These are phyloP conservation scores for Anolis sagrei DNA, from an alignment of 2,113 vertebrate species.

Conservation along the genomic window DNA sequence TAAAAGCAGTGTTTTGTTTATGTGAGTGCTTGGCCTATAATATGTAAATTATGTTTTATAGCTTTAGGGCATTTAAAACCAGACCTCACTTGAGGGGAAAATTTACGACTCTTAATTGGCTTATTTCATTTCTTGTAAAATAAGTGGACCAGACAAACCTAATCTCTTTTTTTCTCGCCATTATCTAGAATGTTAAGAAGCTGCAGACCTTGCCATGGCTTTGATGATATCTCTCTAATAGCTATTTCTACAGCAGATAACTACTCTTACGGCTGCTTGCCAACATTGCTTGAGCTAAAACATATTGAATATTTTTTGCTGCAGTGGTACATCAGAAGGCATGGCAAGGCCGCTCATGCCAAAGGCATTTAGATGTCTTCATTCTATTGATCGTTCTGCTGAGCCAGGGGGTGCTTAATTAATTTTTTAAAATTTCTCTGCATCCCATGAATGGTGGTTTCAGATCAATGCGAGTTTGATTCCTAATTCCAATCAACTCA, in stretches of 20 bases:
- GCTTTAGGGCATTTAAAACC: not conserved
- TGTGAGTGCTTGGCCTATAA: not conserved
- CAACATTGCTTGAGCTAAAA: not conserved
- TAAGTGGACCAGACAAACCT: not conserved
- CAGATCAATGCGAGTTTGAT: constrained; percentile 57
- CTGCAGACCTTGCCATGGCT: not conserved
- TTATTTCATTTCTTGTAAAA: not conserved
- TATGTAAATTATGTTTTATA: constrained; percentile 1
- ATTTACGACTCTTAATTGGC: not conserved
- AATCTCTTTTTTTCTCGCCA: not conserved
- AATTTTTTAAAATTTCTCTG: constrained; percentile 50
- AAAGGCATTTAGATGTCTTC: constrained; percentile 38
- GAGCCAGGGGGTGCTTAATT: constrained; percentile 63
- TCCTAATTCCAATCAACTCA: constrained; percentile 40
- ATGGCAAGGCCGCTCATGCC: constrained; percentile 34
- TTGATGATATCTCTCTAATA: not conserved
- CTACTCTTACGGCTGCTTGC: not conserved
- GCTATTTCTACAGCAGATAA: not conserved
- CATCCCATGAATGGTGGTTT: constrained; percentile 28
- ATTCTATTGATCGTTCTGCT: constrained; percentile 53
- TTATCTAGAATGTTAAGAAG: not conserved
- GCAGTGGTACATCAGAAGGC: constrained; percentile 33
- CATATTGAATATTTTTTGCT: not conserved
- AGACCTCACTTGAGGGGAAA: not conserved
- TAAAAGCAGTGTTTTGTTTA: not conserved